phyloP scores from a whole-genome alignment of 2,113 vertebrate genomes.

The Scophthalmus maximus region DNA sequence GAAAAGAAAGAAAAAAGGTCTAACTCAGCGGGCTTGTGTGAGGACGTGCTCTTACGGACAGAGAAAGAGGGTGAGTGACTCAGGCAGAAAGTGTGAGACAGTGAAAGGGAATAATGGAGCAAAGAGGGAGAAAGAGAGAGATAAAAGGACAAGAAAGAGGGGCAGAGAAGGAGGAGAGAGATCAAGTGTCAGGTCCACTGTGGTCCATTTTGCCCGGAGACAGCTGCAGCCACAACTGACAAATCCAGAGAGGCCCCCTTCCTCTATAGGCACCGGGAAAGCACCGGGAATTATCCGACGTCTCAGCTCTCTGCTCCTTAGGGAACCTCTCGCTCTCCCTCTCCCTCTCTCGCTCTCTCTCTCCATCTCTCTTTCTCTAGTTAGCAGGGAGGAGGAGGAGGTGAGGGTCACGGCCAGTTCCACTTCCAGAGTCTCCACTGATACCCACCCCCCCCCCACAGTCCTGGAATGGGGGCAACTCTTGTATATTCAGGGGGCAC shows the following conservation, averaged over 20 bases:
- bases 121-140: conserved; percentile 48
- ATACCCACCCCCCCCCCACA: conserved; percentile 24
- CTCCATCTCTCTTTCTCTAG: conserved; percentile 40
- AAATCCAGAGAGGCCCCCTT: conserved; percentile 81
- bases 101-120: conserved; percentile 66
- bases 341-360: conserved; percentile 27
- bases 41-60: neutral
- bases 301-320: conserved; percentile 76
- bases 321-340: conserved; percentile 59
- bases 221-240: conserved; percentile 83
- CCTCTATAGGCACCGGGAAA: conserved; percentile 80
- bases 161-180: conserved; percentile 62
- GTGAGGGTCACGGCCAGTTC: conserved; percentile 61
- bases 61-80: neutral
- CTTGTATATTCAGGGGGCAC: conserved; percentile 45
- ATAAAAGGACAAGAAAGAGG: conserved; percentile 71
- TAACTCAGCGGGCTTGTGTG: neutral
- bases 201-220: conserved; percentile 81
- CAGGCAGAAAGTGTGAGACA: conserved; percentile 49
- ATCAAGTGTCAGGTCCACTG: conserved; percentile 81
- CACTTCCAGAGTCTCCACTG: conserved; percentile 54
- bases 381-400: conserved; percentile 39
- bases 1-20: too few species aligned
- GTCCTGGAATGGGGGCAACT: conserved; percentile 47
- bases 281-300: conserved; percentile 77